Conservation (phyloP, 2,797 vertebrate genomes). For the Cossypha heuglini region DNA sequence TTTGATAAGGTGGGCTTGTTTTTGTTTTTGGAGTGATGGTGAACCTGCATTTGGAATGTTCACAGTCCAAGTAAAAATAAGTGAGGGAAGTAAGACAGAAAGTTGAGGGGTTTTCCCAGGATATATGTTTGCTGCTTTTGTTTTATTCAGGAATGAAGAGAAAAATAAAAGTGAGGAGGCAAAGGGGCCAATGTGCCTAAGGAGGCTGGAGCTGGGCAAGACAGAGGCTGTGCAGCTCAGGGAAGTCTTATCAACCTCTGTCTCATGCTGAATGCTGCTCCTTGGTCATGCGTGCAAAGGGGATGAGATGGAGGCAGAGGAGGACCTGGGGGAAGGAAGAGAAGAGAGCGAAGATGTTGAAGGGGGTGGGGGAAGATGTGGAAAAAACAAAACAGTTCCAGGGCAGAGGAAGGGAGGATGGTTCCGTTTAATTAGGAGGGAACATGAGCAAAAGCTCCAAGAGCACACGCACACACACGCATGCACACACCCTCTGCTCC, state of each 20-base stretch:
- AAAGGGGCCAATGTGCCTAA: background rate
- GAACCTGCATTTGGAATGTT: background rate
- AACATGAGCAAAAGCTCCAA: background rate
- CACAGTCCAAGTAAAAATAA: background rate
- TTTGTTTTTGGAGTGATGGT: background rate
- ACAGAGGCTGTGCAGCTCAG: background rate
- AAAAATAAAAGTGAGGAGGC: background rate
- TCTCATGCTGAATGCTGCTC: background rate
- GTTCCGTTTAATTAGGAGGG: conserved; percentile 43
- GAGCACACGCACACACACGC: background rate
- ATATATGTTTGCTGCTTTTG: background rate
- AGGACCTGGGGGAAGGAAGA: conserved; percentile 21
- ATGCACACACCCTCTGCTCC: conserved; percentile 40
- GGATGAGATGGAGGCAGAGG: background rate
- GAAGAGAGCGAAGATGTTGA: background rate
- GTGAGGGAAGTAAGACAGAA: background rate
- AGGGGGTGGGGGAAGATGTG: background rate
- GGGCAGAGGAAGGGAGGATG: conserved; percentile 9
- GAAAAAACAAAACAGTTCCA: conserved; percentile 8
- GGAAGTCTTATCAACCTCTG: background rate
- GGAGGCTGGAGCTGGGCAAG: background rate
- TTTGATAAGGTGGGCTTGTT: background rate
- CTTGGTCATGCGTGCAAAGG: conserved; percentile 5
- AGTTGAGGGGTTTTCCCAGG: background rate
- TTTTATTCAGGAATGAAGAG: background rate